Percentiles rank a stretch among this genome's conserved stretches.
phyloP scores from a whole-genome alignment of 1,140 invertebrate genomes.

The Polyergus mexicanus region DNA sequence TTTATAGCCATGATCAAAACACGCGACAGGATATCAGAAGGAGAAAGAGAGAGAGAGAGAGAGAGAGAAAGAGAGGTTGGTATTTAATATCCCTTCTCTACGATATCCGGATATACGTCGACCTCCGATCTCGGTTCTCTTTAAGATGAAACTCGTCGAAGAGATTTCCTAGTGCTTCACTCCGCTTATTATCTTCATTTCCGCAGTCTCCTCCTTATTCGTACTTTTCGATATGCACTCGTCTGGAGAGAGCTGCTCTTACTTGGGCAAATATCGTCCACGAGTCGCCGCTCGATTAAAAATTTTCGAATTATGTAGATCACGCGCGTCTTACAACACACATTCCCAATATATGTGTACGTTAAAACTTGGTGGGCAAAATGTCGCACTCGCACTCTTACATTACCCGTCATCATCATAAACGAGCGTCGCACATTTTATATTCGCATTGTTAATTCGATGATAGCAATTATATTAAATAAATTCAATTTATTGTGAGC shows the following conservation, averaged over 20 bases:
- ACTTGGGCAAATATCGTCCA: neutral
- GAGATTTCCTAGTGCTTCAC: slow-evolving; percentile 38
- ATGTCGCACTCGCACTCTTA: neutral
- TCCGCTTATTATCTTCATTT: slow-evolving; percentile 62
- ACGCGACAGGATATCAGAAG: neutral
- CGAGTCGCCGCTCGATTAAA: neutral
- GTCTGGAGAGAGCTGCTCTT: slow-evolving; percentile 19
- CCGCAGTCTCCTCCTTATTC: slow-evolving; percentile 40
- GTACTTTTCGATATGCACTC: slow-evolving; percentile 43
- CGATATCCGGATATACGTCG: slow-evolving; percentile 40
- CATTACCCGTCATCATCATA: neutral
- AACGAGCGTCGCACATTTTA: slow-evolving; percentile 24
- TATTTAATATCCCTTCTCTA: slow-evolving; percentile 55
- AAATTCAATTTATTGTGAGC: slow-evolving; percentile 44
- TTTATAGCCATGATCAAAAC: neutral
- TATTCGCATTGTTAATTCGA: slow-evolving; percentile 23
- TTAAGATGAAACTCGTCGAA: slow-evolving; percentile 32
- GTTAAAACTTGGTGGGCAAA: slow-evolving; percentile 8
- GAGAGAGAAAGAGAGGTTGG: neutral
- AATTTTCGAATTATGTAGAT: neutral
- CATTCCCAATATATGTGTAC: neutral
- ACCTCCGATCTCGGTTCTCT: slow-evolving; percentile 14
- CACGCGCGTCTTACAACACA: neutral
- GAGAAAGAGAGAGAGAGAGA: neutral
- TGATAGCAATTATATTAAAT: slow-evolving; percentile 22